A percentile compares a stretch with the other conserved stretches of the same genome.
Conservation (phyloP, 1,140 invertebrate species). For the Saccostrea glomerata region DNA sequence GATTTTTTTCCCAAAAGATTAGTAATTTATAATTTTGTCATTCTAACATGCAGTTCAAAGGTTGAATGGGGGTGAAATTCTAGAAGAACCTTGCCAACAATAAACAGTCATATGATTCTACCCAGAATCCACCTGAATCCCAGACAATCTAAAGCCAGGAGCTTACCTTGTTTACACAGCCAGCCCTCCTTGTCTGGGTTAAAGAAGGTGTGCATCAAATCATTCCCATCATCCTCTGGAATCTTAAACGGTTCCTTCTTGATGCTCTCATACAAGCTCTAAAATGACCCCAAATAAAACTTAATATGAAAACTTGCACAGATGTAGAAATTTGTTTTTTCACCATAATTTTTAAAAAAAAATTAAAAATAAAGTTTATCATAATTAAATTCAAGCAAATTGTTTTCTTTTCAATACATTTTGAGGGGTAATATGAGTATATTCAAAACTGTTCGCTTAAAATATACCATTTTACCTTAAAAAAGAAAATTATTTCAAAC, state of each 20-base stretch:
- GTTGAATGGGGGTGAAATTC: neutral
- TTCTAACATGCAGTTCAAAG: slow-evolving; percentile 23
- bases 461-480: too few relatives aligned
- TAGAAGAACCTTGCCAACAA: neutral
- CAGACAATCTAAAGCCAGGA: neutral
- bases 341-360: too few relatives aligned
- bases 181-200: slow-evolving; percentile 99
- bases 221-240: slow-evolving; percentile 99
- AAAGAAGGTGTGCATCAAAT: slow-evolving; percentile 99
- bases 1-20: neutral
- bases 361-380: too few relatives aligned
- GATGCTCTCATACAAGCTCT: slow-evolving; percentile 98
- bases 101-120: slow-evolving; percentile 7
- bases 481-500: too few relatives aligned
- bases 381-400: too few relatives aligned
- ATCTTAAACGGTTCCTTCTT: slow-evolving; percentile 99
- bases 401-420: too few relatives aligned
- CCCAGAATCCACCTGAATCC: neutral
- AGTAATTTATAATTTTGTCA: slow-evolving; percentile 20
- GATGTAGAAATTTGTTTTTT: too few relatives aligned
- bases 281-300: slow-evolving; percentile 53
- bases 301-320: neutral
- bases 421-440: too few relatives aligned
- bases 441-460: too few relatives aligned
- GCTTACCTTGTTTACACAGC: slow-evolving; percentile 97